Evolutionary conservation across 2,888 invertebrate genomes (phyloP).

Genomic region (Rhimphoctona megacephalus): DNA sequence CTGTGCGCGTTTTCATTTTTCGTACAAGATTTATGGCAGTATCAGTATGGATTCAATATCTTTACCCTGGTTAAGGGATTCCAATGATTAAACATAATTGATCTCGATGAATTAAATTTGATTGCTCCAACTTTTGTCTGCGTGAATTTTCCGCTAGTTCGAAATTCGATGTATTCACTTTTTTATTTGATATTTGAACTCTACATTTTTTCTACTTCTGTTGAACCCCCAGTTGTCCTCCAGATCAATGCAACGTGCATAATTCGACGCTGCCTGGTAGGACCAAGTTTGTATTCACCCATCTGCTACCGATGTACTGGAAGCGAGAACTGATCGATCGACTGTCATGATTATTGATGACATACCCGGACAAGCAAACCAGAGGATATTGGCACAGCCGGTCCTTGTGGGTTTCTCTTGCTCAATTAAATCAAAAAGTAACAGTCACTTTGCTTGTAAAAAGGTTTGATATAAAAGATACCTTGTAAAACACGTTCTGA

Average conservation of each 20-base stretch:
- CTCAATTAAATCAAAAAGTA: conserved; percentile 34
- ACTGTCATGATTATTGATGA: conserved; percentile 70
- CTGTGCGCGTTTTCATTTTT: conserved; percentile 15
- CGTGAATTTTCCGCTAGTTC: neutral
- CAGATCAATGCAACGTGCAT: neutral
- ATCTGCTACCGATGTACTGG: conserved; percentile 47
- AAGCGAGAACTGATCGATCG: conserved; percentile 65
- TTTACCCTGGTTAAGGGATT: neutral
- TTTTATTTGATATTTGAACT: neutral
- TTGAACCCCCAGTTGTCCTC: neutral
- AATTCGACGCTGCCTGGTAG: neutral
- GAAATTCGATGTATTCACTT: neutral
- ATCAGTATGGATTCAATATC: neutral
- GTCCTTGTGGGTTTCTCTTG: conserved; percentile 34
- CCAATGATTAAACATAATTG: neutral
- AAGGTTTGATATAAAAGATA: conserved; percentile 14
- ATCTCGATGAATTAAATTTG: conserved; percentile 12
- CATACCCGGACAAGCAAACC: conserved; percentile 24
- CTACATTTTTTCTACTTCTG: neutral
- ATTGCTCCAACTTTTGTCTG: neutral
- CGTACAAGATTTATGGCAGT: neutral
- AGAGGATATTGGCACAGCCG: conserved; percentile 48
- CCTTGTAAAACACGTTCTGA: conserved; percentile 5
- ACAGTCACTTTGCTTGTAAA: conserved; percentile 2
- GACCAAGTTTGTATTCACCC: conserved; percentile 46